Base-by-base conservation (phyloP, 35 echinoderm and acorn worm species). In the Diadema setosum region DNA sequence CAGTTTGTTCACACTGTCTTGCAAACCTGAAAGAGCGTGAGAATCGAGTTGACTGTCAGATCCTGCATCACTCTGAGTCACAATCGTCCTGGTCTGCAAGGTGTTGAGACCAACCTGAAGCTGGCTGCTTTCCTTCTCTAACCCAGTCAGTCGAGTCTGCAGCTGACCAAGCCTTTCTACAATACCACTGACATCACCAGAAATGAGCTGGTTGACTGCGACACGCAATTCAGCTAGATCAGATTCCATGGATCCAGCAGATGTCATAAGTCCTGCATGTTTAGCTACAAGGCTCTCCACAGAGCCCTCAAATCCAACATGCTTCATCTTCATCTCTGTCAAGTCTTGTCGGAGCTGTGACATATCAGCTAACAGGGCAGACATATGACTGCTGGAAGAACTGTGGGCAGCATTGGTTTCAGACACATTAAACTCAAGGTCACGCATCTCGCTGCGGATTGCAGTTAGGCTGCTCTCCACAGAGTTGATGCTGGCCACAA, bases 201-300 rank as follows among this genome's bases (percentile, higher is more conserved):
- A 41, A 58, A 44, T 46, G 33, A 86, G 21, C 3, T 86, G 57
- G 34, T 86, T 40, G 57, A 86, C 58, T 29, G 35, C 69, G 50
- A 60, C 40, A 40, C 81, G 78, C 58, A 95, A 30, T 60, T 65
- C 36, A 6, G 88, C 50, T 11, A 95, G 25, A 25, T 85, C 82
- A 18, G 84, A 58, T 43, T 95, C 70, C 44, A 85, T 55, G 20
- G 78, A 31, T 20, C 39, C 65, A 25, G 43, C 88, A 55, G 58
- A 43, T 59, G 37, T 69, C n/a, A 75, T n/a, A 25, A 70, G 40
- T 21, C 30, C 25, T 64, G 56, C 34, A 34, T 82, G 39, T 21
- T 42, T 36, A 40, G 24, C 4, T 2, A 30, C 42, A n/a, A 29
- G 23, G 31, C 26, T 36, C 39, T 90, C 57, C 27, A 27, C 33